Conservation (phyloP, 2,113 vertebrate species). For the Maccullochella peelii region DNA sequence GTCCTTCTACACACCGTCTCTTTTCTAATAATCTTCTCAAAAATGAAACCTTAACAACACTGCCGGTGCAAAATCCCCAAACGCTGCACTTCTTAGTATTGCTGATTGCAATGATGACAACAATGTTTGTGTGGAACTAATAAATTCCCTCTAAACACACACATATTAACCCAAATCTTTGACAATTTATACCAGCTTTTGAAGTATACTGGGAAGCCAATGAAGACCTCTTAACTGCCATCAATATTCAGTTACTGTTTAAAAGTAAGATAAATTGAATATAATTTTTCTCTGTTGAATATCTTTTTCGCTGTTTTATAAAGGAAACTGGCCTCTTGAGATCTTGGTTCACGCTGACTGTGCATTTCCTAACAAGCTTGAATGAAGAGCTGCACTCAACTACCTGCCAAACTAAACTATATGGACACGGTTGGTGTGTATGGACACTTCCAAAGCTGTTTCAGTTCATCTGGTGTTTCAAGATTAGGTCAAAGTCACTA, state of each 20-base stretch:
- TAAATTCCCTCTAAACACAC: neutral
- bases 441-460: neutral
- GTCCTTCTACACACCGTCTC: neutral
- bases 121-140: neutral
- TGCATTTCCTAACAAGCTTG: neutral
- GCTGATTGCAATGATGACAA: neutral
- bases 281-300: neutral
- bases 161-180: neutral
- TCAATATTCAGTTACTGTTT: neutral
- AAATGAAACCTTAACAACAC: neutral
- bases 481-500: neutral
- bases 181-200: neutral
- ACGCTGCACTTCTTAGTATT: neutral
- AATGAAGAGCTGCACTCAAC: conserved; percentile 12
- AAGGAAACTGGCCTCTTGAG: neutral
- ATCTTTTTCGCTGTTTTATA: neutral
- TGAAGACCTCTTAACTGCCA: neutral
- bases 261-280: neutral
- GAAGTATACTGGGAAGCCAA: neutral
- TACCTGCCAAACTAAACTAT: conserved; percentile 4
- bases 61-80: neutral
- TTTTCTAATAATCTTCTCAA: neutral
- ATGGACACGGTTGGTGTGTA: neutral
- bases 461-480: neutral
- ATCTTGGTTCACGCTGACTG: neutral